Evolutionary conservation across 2,888 invertebrate species (phyloP), one percentile per base, ranked within the genome.

Genomic region (Camptogramma bilineatum): DNA sequence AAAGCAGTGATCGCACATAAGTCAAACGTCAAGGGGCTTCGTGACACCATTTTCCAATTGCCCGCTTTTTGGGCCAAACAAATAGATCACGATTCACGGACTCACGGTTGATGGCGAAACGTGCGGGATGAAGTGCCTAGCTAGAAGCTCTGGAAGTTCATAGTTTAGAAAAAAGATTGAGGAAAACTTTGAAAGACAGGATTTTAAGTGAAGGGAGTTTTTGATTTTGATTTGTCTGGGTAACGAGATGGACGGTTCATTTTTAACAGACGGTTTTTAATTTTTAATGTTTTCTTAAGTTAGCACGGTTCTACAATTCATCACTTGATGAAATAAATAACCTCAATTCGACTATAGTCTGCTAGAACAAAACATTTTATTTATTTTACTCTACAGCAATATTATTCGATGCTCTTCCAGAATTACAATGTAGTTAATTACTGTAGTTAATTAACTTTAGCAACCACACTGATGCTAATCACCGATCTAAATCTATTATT

Each of bases 21-120:
- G 83, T 88, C 87, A 87, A 85, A 86, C 79, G 87, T 86, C 87
- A 84, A 77, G 82, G 78, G 82, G 77, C 83, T 80, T 79, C 86
- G 85, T 84, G 86, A 86, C 81, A 82, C 83, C 84, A 86, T 88
- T 86, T 87, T 84, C 82, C 87, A 83, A 86, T 83, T 86, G 87
- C 82, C 81, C 78, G 85, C 77, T 76, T 81, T 80, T 79, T 70
- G 80, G 78, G 78, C 80, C 74, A 84, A 83, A 83, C 85, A 87
- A 85, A 88, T 85, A 84, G 84, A 87, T 85, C 84, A 81, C 82
- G 67, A 70, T 72, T 70, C 65, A 63, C 61, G 62, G 63, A 64
- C 62, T 65, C 62, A 68, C 62, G 46, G 62, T 62, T 63, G 51
- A 64, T 55, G 53, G 60, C 52, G 13, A 54, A 61, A 58, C 59